Evolutionary conservation across 2,888 invertebrate species (phyloP), one percentile per base, ranked within the genome.

Genomic region (Hyles lineata): DNA sequence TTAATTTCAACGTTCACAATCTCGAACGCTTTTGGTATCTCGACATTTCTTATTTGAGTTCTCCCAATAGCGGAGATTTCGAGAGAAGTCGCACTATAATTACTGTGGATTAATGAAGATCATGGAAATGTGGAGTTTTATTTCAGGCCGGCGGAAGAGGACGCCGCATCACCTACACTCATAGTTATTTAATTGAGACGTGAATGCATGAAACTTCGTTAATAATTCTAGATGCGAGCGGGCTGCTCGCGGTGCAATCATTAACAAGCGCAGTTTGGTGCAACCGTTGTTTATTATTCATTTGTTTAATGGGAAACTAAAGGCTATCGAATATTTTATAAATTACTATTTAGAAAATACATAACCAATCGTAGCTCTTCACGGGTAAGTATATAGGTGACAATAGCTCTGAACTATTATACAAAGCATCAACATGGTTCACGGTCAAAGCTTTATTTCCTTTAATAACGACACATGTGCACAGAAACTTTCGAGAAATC

Each of bases 1-100:
- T 87, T 87, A 85, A 87, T 87, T 87, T 80, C 76, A 79, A 78
- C 81, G 83, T 81, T 82, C 76, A 82, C 83, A 81, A 86, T 85
- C 77, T 79, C 76, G 75, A 80, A 79, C 76, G 80, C 76, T 82
- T 76, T 76, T 70, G 76, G 76, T 69, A 75, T 75, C 74, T 74
- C 75, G 76, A 78, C 75, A 79, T 79, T 77, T 78, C 62, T 83
- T 82, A 76, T 79, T 81, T 74, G 75, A 70, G 70, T 76, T 76
- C 76, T 77, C 74, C 76, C 74, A 75, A 77, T 76, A 74, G 73
- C 75, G 61, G 67, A 71, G 75, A 77, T 79, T 72, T 70, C 80
- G 72, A 71, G 72, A 76, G 75, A 72, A 74, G 74, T 70, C 67
- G 61, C 43, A 74, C 50, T 21, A 62, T 67, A 72, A 72, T 74